Evolutionary conservation across 2,888 invertebrate species (phyloP).

Genomic region (Melanchra persicariae): DNA sequence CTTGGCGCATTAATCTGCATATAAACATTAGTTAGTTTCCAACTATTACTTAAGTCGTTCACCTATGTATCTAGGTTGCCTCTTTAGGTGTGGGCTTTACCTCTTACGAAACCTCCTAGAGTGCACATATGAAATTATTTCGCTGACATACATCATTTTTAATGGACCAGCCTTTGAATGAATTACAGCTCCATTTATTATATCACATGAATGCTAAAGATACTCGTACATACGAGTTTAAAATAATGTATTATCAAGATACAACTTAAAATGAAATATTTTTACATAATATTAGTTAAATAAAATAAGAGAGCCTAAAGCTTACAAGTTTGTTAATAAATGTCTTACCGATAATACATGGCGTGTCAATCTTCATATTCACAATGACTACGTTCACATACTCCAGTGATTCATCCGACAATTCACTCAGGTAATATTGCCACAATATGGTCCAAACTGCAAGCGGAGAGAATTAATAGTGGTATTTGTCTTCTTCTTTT

Average conservation of each 20-base stretch:
- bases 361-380: slow-evolving; percentile 46
- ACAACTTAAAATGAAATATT: neutral
- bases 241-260: neutral
- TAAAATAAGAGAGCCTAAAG: neutral
- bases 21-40: slow-evolving; percentile 48
- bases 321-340: neutral
- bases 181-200: neutral
- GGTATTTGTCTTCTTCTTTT: neutral
- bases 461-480: slow-evolving; percentile 10
- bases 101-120: slow-evolving; percentile 67
- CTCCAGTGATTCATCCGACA: slow-evolving; percentile 69
- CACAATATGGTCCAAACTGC: slow-evolving; percentile 30
- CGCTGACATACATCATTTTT: slow-evolving; percentile 14
- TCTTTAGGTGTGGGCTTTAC: slow-evolving; percentile 69
- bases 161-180: neutral
- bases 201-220: neutral
- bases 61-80: slow-evolving; percentile 76
- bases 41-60: slow-evolving; percentile 71
- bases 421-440: slow-evolving; percentile 54
- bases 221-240: neutral
- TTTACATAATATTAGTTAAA: neutral
- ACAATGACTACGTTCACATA: slow-evolving; percentile 53
- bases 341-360: slow-evolving; percentile 30
- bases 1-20: slow-evolving; percentile 48
- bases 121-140: slow-evolving; percentile 43